These are phyloP conservation scores for Novumbra hubbsi DNA, from an alignment of 2,797 vertebrate species.

Conservation along the genomic window DNA sequence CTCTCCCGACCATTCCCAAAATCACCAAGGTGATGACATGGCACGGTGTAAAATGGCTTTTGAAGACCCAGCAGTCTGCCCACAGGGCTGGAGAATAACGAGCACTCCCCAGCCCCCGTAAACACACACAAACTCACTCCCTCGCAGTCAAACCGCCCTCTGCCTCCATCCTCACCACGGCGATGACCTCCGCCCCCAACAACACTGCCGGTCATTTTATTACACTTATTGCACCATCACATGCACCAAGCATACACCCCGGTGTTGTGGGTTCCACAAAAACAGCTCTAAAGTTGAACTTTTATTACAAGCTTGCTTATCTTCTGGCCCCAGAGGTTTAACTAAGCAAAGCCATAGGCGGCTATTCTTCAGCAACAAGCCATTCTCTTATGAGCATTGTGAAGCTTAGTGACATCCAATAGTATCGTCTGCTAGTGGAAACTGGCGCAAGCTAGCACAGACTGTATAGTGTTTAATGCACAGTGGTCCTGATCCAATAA, in stretches of 20 bases:
- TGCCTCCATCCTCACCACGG: background rate
- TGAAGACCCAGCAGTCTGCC: conserved; percentile 12
- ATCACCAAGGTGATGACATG: conserved; percentile 26
- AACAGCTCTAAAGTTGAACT: conserved; percentile 28
- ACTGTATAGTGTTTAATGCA: background rate
- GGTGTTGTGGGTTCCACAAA: conserved; percentile 14
- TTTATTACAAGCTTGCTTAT: conserved; percentile 55
- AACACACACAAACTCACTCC: conserved; percentile 26
- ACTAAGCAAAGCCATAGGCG: conserved; percentile 23
- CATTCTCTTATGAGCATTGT: background rate
- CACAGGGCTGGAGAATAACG: conserved; percentile 28
- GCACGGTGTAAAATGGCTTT: conserved; percentile 27
- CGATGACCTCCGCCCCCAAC: conserved; percentile 22
- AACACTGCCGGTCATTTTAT: conserved; percentile 42
- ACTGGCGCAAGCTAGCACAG: background rate
- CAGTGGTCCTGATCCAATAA: conserved; percentile 1
- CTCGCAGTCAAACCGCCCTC: conserved; percentile 52
- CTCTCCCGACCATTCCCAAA: background rate
- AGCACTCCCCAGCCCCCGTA: conserved; percentile 21
- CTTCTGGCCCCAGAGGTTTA: conserved; percentile 14
- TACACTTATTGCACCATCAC: conserved; percentile 1
- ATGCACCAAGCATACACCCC: background rate
- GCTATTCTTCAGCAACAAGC: conserved; percentile 19
- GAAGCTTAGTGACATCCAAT: background rate
- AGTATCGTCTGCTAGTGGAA: background rate